Conservation (phyloP, 2,113 vertebrate species). For the Amazona guildingii region DNA sequence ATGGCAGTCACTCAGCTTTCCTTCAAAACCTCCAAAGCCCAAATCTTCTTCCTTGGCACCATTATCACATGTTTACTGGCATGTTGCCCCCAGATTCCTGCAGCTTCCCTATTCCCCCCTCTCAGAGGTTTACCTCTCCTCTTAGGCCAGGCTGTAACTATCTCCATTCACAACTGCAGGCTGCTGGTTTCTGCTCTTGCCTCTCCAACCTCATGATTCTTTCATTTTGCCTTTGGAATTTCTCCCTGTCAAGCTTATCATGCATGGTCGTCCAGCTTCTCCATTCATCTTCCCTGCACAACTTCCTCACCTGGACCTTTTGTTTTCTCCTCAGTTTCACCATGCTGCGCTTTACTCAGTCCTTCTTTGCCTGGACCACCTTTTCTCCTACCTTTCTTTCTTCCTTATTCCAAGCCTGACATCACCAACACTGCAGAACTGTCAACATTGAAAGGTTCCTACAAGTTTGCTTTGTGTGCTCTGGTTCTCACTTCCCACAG, state of each 20-base stretch:
- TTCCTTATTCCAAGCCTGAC: background rate
- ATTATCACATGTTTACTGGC: background rate
- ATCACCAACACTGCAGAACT: background rate
- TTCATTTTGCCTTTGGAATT: background rate
- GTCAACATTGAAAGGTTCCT: background rate
- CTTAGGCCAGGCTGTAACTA: background rate
- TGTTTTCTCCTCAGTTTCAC: background rate
- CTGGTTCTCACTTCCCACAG: background rate
- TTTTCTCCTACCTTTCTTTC: background rate
- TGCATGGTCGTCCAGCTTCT: background rate
- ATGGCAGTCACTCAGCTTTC: background rate
- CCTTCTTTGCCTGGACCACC: background rate
- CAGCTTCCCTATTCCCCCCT: background rate
- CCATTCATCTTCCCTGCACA: background rate
- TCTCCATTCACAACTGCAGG: background rate
- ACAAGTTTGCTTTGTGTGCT: background rate
- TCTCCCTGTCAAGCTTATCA: accelerated
- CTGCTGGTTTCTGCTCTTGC: background rate
- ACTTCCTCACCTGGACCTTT: background rate
- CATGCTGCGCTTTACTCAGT: background rate
- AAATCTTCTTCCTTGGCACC: background rate
- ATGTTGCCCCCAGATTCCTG: background rate
- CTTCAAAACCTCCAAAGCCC: background rate
- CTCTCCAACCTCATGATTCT: background rate
- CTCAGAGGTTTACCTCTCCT: background rate